phyloP scores from a whole-genome alignment of 2,888 invertebrate species.

The Drosophila melanocephala region DNA sequence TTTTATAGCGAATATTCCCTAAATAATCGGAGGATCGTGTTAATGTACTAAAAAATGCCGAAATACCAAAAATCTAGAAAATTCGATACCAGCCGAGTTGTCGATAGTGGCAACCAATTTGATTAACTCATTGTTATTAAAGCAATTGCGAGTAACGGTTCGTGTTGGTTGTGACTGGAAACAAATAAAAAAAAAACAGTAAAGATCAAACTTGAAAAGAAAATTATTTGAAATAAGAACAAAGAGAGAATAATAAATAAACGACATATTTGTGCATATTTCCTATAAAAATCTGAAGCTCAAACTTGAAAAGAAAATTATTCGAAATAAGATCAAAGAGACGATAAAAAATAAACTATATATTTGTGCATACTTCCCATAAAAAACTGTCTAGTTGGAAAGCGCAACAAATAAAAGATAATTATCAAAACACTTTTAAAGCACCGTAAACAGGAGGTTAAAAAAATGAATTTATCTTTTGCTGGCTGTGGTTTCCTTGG shows the following conservation, averaged over 20 bases:
- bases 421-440: not conserved
- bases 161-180: constrained; percentile 5
- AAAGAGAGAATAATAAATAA: not conserved
- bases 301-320: not conserved
- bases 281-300: not conserved
- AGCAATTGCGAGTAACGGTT: constrained; percentile 45
- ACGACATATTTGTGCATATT: not conserved
- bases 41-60: not conserved
- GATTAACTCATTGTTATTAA: constrained; percentile 33
- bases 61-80: not conserved
- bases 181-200: not conserved
- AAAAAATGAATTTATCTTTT: constrained; percentile 96
- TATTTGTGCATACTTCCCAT: not conserved
- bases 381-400: not conserved
- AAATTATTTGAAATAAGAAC: not conserved
- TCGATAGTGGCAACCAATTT: constrained; percentile 10
- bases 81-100: constrained; percentile 6
- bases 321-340: not conserved
- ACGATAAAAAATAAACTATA: not conserved
- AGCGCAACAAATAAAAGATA: not conserved
- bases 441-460: not conserved
- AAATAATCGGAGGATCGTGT: not conserved
- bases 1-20: not conserved
- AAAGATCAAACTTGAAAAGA: not conserved
- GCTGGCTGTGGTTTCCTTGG: constrained; percentile 99